A percentile compares a stretch with the other conserved stretches of the same genome.
Conservation (phyloP, 2,888 invertebrate genomes). For the Erannis defoliaria region DNA sequence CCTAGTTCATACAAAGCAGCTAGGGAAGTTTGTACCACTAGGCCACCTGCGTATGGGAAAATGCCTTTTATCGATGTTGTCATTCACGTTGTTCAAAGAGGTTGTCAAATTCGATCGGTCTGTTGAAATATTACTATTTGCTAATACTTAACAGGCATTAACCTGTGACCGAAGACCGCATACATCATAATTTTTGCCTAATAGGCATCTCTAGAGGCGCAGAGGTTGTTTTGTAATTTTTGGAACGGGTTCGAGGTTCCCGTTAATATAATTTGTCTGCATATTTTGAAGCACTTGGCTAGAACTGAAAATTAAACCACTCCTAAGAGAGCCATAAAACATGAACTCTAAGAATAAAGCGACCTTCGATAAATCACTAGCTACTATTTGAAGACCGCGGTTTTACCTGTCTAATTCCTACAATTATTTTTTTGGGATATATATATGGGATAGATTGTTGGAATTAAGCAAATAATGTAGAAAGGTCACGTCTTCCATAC, state of each 20-base stretch:
- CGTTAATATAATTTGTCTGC: conserved; percentile 40
- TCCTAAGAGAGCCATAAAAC: conserved; percentile 11
- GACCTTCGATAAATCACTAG: neutral
- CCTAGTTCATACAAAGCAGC: too few relatives aligned
- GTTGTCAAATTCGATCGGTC: conserved; percentile 13
- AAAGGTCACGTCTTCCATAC: too few relatives aligned
- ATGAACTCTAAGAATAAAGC: conserved; percentile 8
- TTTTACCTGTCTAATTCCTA: too few relatives aligned
- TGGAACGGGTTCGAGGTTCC: conserved; percentile 35
- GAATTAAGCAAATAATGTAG: too few relatives aligned
- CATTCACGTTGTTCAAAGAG: neutral
- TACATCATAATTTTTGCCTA: conserved; percentile 30
- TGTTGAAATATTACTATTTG: conserved; percentile 22
- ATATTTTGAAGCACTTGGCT: conserved; percentile 22
- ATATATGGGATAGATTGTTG: too few relatives aligned
- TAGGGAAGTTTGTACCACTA: too few relatives aligned
- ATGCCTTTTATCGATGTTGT: conserved; percentile 2
- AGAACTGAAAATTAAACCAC: conserved; percentile 23
- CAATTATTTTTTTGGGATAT: too few relatives aligned
- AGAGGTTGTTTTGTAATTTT: conserved; percentile 36
- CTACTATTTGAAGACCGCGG: neutral
- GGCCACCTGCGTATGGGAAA: too few relatives aligned
- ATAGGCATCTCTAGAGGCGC: conserved; percentile 18
- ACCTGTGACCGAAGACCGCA: conserved; percentile 26
- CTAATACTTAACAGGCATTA: conserved; percentile 31